A percentile compares a stretch with the other conserved stretches of the same genome.
phyloP scores from a whole-genome alignment of 2,113 vertebrate species.

The Panurus biarmicus region DNA sequence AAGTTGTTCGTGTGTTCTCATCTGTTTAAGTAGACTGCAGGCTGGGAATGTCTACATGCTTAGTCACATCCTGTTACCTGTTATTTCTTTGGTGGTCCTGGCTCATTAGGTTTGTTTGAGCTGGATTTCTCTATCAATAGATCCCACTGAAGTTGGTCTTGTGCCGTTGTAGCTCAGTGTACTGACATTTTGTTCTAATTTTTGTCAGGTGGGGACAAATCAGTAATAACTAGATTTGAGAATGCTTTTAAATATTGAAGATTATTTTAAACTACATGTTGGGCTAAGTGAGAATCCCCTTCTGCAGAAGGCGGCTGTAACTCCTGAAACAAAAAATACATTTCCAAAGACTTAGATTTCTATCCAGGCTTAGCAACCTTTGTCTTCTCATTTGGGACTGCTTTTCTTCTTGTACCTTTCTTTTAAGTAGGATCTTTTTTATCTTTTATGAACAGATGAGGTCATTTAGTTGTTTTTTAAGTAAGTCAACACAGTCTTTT shows the following conservation, averaged over 20 bases:
- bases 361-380: neutral
- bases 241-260: neutral
- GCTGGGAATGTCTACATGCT: neutral
- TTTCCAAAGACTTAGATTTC: neutral
- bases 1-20: neutral
- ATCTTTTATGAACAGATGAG: neutral
- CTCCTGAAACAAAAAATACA: neutral
- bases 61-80: neutral
- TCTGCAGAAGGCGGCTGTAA: neutral
- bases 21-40: neutral
- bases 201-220: neutral
- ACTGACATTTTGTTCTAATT: neutral
- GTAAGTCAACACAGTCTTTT: neutral
- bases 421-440: neutral
- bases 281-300: neutral
- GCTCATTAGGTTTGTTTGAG: neutral
- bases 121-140: neutral
- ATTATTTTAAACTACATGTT: neutral
- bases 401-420: neutral
- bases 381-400: neutral
- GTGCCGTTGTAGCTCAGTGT: neutral
- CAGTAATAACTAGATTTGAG: neutral
- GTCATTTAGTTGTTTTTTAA: neutral
- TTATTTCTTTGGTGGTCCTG: neutral
- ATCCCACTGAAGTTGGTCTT: neutral